These are phyloP conservation scores for Sipunculus nudus DNA, from an alignment of 2,888 invertebrate genomes.

Conservation along the genomic window DNA sequence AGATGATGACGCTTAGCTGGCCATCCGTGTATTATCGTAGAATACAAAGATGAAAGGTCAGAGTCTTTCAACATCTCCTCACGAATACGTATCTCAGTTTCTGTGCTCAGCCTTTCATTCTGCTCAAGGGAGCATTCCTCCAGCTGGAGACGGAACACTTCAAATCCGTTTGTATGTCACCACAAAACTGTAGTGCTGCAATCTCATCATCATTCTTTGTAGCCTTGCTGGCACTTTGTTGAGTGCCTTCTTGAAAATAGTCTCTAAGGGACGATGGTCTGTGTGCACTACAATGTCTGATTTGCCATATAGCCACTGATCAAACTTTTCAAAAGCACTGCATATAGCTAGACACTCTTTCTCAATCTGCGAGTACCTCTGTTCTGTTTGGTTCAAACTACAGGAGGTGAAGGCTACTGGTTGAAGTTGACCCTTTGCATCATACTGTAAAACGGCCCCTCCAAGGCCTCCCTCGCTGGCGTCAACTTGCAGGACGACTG, in stretches of 20 bases:
- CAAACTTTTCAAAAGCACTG: constrained; percentile 1
- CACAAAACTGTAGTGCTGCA: constrained; percentile 7
- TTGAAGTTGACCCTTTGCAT: background rate
- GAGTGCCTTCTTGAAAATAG: constrained; percentile 6
- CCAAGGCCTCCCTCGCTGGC: constrained; percentile 8
- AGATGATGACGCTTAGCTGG: background rate
- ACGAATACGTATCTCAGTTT: background rate
- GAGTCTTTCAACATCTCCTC: background rate
- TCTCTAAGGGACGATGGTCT: constrained; percentile 13
- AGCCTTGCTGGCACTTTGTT: constrained; percentile 2
- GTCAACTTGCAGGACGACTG: constrained; percentile 6
- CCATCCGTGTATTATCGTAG: constrained; percentile 1
- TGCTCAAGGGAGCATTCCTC: background rate
- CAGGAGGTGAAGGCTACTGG: background rate
- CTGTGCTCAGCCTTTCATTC: background rate
- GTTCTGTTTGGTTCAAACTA: background rate
- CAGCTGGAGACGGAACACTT: background rate
- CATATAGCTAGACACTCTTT: constrained; percentile 8
- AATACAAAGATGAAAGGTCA: background rate
- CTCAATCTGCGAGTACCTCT: background rate
- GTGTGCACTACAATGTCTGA: constrained; percentile 7
- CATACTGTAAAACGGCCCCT: background rate
- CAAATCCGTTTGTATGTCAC: constrained; percentile 6
- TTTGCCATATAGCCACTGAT: constrained; percentile 15
- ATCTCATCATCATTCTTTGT: constrained; percentile 12